Conservation (phyloP, 2,797 vertebrate genomes). For the Scolopax bukidnonensis region DNA sequence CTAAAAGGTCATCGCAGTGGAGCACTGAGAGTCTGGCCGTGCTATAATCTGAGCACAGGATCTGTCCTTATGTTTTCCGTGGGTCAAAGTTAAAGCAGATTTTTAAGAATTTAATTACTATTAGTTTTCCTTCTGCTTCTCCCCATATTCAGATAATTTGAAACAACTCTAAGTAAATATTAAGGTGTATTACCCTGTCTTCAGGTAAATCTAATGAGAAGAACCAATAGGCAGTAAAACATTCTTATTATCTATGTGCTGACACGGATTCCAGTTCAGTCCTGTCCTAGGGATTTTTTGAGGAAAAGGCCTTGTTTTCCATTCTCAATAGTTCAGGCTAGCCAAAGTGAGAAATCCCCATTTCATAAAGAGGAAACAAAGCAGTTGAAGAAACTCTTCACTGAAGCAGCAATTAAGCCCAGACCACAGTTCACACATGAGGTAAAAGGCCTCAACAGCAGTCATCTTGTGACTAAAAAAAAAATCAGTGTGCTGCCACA, state of each 20-base stretch:
- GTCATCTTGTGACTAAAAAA: neutral
- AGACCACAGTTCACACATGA: neutral
- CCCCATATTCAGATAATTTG: neutral
- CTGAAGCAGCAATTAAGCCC: neutral
- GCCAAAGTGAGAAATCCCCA: neutral
- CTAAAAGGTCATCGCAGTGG: neutral
- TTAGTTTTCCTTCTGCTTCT: neutral
- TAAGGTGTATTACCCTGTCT: neutral
- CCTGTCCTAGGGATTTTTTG: neutral
- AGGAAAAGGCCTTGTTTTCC: neutral
- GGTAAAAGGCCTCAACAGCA: neutral
- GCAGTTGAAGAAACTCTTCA: neutral
- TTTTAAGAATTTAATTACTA: neutral
- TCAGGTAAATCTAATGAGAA: neutral
- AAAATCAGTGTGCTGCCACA: neutral
- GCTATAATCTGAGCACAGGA: neutral
- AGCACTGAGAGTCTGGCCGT: neutral
- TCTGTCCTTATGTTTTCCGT: neutral
- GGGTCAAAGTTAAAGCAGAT: neutral
- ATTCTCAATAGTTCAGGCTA: neutral
- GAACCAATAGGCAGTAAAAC: neutral
- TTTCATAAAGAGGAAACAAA: neutral
- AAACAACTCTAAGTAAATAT: neutral
- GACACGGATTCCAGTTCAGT: neutral
- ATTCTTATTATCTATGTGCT: neutral